Base-by-base conservation (phyloP, 2,888 invertebrate species). In the Aleiodes alternator region DNA sequence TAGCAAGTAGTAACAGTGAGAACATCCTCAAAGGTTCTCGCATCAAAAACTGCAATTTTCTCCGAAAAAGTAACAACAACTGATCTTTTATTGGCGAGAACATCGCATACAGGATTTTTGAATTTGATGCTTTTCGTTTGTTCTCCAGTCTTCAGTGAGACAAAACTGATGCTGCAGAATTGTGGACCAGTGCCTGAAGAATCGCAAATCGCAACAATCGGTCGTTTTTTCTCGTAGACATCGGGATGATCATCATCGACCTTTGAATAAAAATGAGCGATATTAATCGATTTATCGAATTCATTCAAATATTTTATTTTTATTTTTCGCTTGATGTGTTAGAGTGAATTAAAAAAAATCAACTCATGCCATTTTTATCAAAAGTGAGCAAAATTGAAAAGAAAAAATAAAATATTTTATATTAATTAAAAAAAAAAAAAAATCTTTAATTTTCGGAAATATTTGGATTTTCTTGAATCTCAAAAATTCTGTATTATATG, bases 111-210 rank as follows among this genome's bases (percentile, higher is more conserved):
- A 0, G 95, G 94, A 89, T 95, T 96, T 91, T 97, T 97, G 91
- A 97, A 98, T 90, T 97, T 97, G 82, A 97, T 96, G 86, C 94
- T 95, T 89, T 97, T 97, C 14, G 96, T 94, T 92, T 95, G 90
- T 88, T 96, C 95, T 73, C 96, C 96, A 76, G 94, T 95, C 86
- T 93, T 92, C 69, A 98, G 92, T 0, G 98, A 98, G 76, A 97
- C 92, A 87, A 97, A 96, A 85, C 94, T 95, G 75, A 96, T 92
- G 66, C 95, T 94, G 90, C 95, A 95, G 87, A 94, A 96, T 76
- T 94, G 94, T 9, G 95, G 94, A 70, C 94, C 94, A 6, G 95
- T 94, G 72, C 94, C 93, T 73, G 95, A 93, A 56, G 95, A 95
- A 90, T 98, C 98, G 88, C 97, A 97, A 84, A 98, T 91, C 11